phyloP scores from a whole-genome alignment of 2,797 vertebrate species.

The Micrastur ruficollis region DNA sequence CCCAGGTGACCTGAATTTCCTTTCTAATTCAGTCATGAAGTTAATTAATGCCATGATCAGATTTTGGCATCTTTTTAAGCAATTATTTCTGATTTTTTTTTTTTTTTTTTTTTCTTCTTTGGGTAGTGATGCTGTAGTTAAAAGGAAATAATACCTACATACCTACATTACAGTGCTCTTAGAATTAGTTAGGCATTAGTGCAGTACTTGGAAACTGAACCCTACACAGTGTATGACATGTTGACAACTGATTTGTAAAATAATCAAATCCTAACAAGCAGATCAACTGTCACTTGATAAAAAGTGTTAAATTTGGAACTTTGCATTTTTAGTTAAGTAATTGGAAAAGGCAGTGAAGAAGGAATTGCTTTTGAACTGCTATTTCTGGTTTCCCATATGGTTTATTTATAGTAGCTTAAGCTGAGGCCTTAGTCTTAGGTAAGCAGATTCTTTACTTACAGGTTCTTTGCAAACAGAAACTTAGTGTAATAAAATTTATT shows the following conservation, averaged over 20 bases:
- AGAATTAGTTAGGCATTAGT: accelerated
- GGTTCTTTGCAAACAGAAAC: neutral
- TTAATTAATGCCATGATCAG: accelerated
- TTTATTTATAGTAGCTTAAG: neutral
- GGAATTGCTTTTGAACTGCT: neutral
- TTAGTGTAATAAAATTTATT: neutral
- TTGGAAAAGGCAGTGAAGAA: neutral
- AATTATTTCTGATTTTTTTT: accelerated
- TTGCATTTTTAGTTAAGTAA: accelerated
- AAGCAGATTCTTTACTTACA: neutral
- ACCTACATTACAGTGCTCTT: accelerated
- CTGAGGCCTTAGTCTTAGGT: neutral
- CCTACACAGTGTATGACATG: accelerated
- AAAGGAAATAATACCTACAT: neutral
- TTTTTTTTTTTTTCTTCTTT: neutral
- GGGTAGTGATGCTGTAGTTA: accelerated
- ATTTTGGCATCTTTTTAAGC: neutral
- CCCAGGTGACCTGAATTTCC: neutral
- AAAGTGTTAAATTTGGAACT: neutral
- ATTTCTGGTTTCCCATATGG: accelerated
- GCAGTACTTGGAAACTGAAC: neutral
- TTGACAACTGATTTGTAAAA: neutral
- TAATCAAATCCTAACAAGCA: neutral
- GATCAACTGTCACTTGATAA: neutral
- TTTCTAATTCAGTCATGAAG: neutral